Percentiles rank a stretch among this genome's conserved stretches.
Evolutionary conservation across 2,113 vertebrate genomes (phyloP).

Genomic region (Myiozetetes cayanensis): DNA sequence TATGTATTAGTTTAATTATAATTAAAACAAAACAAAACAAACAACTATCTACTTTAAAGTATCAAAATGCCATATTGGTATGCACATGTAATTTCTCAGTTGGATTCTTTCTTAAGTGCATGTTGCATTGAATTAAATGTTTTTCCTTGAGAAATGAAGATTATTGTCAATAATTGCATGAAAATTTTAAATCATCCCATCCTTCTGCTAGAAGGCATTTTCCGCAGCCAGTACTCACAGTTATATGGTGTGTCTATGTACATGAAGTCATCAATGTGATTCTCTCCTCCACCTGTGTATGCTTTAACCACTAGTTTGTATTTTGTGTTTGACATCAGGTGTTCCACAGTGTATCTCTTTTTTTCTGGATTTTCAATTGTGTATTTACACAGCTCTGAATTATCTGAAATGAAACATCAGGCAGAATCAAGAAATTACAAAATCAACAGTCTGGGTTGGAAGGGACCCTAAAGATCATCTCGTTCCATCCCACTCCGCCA

Average conservation of each 20-base stretch:
- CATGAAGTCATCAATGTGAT: neutral
- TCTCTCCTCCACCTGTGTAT: constrained; percentile 60
- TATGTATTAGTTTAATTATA: neutral
- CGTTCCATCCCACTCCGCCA: too few species aligned
- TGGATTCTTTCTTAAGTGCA: neutral
- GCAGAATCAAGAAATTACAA: neutral
- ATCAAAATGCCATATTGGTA: neutral
- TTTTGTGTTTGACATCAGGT: constrained; percentile 50
- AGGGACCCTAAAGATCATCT: neutral
- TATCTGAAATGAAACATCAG: constrained; percentile 41
- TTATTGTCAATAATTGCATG: neutral
- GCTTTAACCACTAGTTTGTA: constrained; percentile 65
- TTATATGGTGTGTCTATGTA: constrained; percentile 22
- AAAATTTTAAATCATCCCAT: neutral
- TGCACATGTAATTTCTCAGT: neutral
- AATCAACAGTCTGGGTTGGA: neutral
- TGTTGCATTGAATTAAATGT: neutral
- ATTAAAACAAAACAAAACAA: neutral
- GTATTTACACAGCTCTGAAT: constrained; percentile 54
- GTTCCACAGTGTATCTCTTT: constrained; percentile 49
- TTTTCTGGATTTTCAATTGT: constrained; percentile 60
- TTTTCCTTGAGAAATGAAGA: neutral
- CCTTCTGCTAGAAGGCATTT: neutral
- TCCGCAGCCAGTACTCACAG: constrained; percentile 61
- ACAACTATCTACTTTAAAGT: neutral